A percentile compares a stretch with the other conserved stretches of the same genome.
Conservation (phyloP, 2,888 invertebrate species). For the Drosophila atripex region DNA sequence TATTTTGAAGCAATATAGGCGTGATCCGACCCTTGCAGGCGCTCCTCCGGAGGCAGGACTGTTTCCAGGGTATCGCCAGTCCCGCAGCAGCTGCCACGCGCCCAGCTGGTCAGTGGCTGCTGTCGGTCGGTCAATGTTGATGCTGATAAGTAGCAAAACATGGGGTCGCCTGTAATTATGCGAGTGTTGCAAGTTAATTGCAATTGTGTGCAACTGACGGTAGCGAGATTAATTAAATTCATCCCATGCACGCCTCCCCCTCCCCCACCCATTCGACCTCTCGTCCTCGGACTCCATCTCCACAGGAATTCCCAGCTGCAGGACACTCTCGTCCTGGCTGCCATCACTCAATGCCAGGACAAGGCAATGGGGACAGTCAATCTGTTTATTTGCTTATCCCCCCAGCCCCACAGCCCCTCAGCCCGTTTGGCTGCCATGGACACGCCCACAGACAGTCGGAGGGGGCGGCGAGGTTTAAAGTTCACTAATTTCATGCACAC, state of each 20-base stretch:
- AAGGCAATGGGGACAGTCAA: constrained; percentile 61
- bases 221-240: constrained; percentile 82
- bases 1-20: too few species aligned
- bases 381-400: constrained; percentile 70
- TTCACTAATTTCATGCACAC: constrained; percentile 64
- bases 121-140: constrained; percentile 68
- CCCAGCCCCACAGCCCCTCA: neutral
- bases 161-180: constrained; percentile 82
- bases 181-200: constrained; percentile 83
- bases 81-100: neutral
- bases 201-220: constrained; percentile 82
- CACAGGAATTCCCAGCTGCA: constrained; percentile 13
- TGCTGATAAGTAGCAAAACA: constrained; percentile 82
- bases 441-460: neutral
- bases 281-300: neutral
- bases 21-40: too few species aligned
- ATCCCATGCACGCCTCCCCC: constrained; percentile 42
- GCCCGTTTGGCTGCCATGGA: neutral
- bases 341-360: constrained; percentile 53
- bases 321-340: constrained; percentile 26
- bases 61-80: neutral
- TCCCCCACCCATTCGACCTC: neutral
- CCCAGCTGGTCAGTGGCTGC: constrained; percentile 7
- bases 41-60: too few species aligned
- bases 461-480: constrained; percentile 38